Conservation (phyloP, 2,113 vertebrate species). For the Eleginops maclovinus region DNA sequence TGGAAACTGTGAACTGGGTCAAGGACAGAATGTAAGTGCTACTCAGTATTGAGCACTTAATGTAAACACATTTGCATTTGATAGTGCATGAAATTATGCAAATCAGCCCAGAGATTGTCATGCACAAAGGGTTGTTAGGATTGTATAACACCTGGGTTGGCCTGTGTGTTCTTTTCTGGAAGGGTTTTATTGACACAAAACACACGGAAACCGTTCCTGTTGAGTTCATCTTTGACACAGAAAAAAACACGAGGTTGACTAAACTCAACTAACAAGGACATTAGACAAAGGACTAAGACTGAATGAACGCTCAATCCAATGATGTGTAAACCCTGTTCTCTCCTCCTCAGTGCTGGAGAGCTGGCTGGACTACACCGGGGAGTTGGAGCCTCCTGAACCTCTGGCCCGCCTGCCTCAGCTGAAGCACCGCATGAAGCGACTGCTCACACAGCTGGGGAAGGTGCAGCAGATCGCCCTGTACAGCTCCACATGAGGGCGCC, state of each 20-base stretch:
- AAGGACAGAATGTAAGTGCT: background rate
- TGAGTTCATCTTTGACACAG: no score
- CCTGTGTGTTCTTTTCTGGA: background rate
- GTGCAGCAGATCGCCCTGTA: constrained; percentile 93
- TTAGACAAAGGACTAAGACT: no score
- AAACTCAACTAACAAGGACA: no score
- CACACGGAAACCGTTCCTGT: no score
- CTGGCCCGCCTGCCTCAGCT: constrained; percentile 95
- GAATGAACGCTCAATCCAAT: background rate
- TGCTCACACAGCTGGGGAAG: constrained; percentile 92
- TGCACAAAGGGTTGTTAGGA: background rate
- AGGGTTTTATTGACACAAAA: no score
- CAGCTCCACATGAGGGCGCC: constrained; percentile 85
- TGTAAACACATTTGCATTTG: background rate
- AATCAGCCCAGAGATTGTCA: background rate
- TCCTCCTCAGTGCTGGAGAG: constrained; percentile 91
- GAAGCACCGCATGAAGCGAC: constrained; percentile 95
- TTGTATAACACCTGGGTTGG: background rate
- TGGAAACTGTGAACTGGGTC: background rate
- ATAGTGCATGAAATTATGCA: background rate
- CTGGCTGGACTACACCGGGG: constrained; percentile 97
- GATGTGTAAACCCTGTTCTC: background rate
- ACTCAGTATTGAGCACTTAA: background rate
- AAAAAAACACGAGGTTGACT: no score
- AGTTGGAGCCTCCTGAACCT: constrained; percentile 95